phyloP scores from a whole-genome alignment of 1,140 invertebrate species.

The Piezodorus guildinii region DNA sequence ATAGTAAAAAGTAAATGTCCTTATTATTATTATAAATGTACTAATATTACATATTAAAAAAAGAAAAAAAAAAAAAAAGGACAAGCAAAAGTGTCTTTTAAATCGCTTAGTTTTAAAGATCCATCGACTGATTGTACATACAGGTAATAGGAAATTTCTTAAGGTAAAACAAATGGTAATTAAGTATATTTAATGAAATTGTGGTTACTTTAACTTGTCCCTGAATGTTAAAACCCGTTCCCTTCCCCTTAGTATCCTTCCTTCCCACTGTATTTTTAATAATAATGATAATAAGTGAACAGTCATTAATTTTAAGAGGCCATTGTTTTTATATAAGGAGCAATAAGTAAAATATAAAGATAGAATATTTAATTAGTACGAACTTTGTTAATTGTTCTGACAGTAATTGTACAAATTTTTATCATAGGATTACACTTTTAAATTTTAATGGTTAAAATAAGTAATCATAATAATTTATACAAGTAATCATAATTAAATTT shows the following conservation, averaged over 20 bases:
- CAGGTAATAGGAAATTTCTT: conserved; percentile 32
- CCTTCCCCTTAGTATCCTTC: conserved; percentile 26
- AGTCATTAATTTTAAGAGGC: conserved; percentile 30
- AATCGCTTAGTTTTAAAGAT: conserved; percentile 29
- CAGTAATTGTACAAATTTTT: conserved; percentile 29
- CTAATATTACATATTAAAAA: conserved; percentile 23
- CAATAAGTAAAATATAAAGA: conserved; percentile 28
- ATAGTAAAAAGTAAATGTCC: conserved; percentile 26
- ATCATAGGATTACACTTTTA: conserved; percentile 28
- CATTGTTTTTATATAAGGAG: conserved; percentile 29
- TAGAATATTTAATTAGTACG: conserved; percentile 27
- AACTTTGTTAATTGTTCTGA: conserved; percentile 27
- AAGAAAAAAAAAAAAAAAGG: conserved; percentile 26
- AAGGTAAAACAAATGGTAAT: conserved; percentile 26
- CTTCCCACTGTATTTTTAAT: conserved; percentile 26
- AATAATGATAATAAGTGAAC: conserved; percentile 25
- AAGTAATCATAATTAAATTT: conserved; percentile 27
- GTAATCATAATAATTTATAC: conserved; percentile 24
- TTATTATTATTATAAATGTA: conserved; percentile 26
- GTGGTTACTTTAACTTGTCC: conserved; percentile 31
- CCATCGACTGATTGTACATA: conserved; percentile 31
- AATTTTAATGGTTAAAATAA: conserved; percentile 27
- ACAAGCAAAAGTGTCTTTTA: conserved; percentile 29
- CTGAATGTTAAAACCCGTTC: conserved; percentile 27
- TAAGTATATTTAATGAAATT: conserved; percentile 28